phyloP scores from a whole-genome alignment of 2,888 invertebrate species.

The Cephus nigrinus region DNA sequence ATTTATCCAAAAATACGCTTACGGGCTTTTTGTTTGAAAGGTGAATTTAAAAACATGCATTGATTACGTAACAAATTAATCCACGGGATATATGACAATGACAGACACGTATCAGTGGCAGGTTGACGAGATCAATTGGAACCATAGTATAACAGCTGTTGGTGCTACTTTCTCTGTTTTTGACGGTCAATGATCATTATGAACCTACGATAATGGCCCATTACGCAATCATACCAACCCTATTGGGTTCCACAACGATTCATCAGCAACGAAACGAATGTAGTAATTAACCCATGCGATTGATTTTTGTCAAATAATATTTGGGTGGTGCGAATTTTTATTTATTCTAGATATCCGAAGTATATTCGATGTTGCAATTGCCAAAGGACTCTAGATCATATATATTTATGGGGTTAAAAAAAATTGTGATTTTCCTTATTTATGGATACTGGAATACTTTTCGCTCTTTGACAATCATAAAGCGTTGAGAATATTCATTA shows the following conservation, averaged over 20 bases:
- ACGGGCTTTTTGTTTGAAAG: not conserved
- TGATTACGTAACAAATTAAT: not conserved
- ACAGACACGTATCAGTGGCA: not conserved
- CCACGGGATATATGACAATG: not conserved
- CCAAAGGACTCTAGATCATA: not conserved
- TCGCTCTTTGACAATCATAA: constrained; percentile 11
- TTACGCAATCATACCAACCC: constrained; percentile 17
- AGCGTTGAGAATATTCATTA: constrained; percentile 22
- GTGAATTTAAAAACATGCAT: not conserved
- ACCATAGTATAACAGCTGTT: not conserved
- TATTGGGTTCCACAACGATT: not conserved
- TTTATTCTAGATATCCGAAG: not conserved
- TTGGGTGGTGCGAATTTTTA: not conserved
- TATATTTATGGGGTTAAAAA: not conserved
- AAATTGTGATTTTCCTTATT: not conserved
- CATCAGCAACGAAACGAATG: not conserved
- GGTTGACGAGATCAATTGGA: not conserved
- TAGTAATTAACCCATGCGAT: not conserved
- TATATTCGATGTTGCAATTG: not conserved
- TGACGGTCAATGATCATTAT: constrained; percentile 38
- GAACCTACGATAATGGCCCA: constrained; percentile 30
- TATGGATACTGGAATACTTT: not conserved
- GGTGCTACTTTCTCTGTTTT: constrained; percentile 18
- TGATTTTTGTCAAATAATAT: too few relatives aligned
- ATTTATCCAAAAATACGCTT: not conserved